Conservation (phyloP, 2,888 invertebrate species). For the Caenorhabditis becei region DNA sequence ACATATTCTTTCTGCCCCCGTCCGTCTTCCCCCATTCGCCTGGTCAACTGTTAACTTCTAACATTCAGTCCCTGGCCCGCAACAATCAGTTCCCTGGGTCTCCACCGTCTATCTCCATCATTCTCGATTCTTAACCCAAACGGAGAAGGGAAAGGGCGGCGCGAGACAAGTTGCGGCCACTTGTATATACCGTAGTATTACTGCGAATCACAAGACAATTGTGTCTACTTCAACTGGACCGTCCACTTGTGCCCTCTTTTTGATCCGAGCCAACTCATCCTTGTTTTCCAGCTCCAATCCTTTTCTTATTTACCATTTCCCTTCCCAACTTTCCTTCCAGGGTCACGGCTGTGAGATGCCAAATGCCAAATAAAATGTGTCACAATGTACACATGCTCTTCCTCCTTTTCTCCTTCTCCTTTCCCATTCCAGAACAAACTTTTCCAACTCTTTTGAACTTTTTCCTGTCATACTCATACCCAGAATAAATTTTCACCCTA, state of each 20-base stretch:
- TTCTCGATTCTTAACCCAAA: conserved; percentile 40
- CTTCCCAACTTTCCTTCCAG: not conserved
- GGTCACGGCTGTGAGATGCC: not conserved
- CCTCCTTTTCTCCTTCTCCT: not conserved
- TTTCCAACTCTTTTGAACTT: conserved; percentile 4
- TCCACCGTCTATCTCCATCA: conserved; percentile 5
- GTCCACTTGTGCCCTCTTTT: not conserved
- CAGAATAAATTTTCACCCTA: not conserved
- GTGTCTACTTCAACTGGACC: conserved; percentile 9
- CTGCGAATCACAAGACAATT: conserved; percentile 59
- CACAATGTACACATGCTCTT: conserved; percentile 25
- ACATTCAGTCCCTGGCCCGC: conserved; percentile 24
- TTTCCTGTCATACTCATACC: too few species aligned
- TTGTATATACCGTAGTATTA: conserved; percentile 65
- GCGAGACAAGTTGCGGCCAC: conserved; percentile 57
- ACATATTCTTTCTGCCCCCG: conserved; percentile 7
- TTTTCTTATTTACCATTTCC: not conserved
- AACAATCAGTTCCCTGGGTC: conserved; percentile 1
- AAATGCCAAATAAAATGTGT: conserved; percentile 2
- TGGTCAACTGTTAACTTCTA: conserved; percentile 35
- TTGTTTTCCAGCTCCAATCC: not conserved
- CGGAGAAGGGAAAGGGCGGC: conserved; percentile 35
- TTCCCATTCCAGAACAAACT: conserved; percentile 6
- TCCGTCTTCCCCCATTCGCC: not conserved
- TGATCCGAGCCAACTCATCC: not conserved